phyloP scores from a whole-genome alignment of 2,888 invertebrate species.

The Spodoptera littoralis region DNA sequence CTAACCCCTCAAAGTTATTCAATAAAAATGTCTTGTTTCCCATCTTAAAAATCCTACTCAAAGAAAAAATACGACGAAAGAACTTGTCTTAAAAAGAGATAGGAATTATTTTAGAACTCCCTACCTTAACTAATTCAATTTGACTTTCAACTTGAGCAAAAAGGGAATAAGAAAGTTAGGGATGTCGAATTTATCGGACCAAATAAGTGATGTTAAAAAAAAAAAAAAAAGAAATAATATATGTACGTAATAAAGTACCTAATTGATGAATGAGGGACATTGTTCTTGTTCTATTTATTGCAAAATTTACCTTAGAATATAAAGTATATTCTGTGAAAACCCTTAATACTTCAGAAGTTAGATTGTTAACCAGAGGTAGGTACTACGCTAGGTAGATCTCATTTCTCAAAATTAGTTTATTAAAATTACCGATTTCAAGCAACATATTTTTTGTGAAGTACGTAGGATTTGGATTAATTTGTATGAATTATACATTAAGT shows the following conservation, averaged over 20 bases:
- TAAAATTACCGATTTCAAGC: too few relatives aligned
- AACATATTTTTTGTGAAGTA: too few relatives aligned
- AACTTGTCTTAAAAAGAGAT: constrained; percentile 52
- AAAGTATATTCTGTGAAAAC: constrained; percentile 5
- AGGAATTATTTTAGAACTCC: constrained; percentile 56
- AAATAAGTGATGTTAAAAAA: constrained; percentile 32
- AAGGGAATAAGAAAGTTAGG: constrained; percentile 40
- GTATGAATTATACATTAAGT: too few relatives aligned
- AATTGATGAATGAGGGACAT: constrained; percentile 27
- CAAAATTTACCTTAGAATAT: constrained; percentile 37
- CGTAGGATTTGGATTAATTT: too few relatives aligned
- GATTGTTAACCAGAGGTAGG: too few relatives aligned
- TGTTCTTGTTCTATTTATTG: constrained; percentile 35
- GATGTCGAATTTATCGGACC: constrained; percentile 44
- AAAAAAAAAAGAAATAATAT: constrained; percentile 18
- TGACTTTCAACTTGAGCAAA: constrained; percentile 43
- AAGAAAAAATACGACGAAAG: constrained; percentile 44
- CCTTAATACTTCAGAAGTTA: too few relatives aligned
- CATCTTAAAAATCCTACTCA: constrained; percentile 41
- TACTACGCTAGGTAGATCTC: too few relatives aligned
- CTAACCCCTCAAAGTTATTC: constrained; percentile 47
- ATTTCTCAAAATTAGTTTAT: too few relatives aligned
- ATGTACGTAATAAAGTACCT: constrained; percentile 26
- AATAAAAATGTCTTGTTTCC: constrained; percentile 51
- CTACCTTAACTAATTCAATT: constrained; percentile 58